A percentile compares a stretch with the other conserved stretches of the same genome.
Evolutionary conservation across 2,888 invertebrate genomes (phyloP).

Genomic region (Cryptocephalus moraei): DNA sequence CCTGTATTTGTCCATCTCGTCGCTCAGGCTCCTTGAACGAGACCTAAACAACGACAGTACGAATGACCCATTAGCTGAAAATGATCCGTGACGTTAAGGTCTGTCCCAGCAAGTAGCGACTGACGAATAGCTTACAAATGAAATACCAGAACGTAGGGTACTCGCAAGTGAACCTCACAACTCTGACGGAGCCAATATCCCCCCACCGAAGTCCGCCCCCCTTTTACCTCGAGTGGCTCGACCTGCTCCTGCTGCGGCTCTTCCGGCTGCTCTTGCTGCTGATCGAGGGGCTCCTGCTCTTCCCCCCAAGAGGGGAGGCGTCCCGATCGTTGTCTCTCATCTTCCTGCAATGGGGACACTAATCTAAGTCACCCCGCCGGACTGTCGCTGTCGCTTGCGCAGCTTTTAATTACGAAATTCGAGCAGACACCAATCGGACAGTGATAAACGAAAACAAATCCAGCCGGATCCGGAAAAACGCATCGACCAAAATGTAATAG

Average conservation of each 20-base stretch:
- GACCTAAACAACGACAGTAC: conserved; percentile 19
- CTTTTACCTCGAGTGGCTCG: conserved; percentile 14
- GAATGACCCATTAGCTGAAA: too few species aligned
- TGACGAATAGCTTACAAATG: neutral
- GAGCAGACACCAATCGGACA: too few species aligned
- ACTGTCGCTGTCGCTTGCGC: too few species aligned
- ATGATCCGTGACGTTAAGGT: conserved; percentile 15
- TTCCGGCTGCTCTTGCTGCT: conserved; percentile 24
- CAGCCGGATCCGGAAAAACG: too few species aligned
- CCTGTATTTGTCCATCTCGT: conserved; percentile 36
- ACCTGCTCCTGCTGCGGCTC: conserved; percentile 20
- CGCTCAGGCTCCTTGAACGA: conserved; percentile 33
- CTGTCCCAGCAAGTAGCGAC: conserved; percentile 16
- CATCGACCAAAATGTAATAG: too few species aligned
- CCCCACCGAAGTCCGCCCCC: neutral
- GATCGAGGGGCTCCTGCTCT: conserved; percentile 29
- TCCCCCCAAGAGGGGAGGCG: conserved; percentile 1
- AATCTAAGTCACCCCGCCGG: too few species aligned
- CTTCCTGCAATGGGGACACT: neutral
- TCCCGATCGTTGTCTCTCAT: neutral
- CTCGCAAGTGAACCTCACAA: neutral
- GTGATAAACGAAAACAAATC: too few species aligned
- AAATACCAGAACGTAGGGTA: neutral
- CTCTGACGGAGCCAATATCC: conserved; percentile 1
- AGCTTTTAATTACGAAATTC: too few species aligned